Base-by-base conservation (phyloP, 2,888 invertebrate species). In the Sturmia bella region DNA sequence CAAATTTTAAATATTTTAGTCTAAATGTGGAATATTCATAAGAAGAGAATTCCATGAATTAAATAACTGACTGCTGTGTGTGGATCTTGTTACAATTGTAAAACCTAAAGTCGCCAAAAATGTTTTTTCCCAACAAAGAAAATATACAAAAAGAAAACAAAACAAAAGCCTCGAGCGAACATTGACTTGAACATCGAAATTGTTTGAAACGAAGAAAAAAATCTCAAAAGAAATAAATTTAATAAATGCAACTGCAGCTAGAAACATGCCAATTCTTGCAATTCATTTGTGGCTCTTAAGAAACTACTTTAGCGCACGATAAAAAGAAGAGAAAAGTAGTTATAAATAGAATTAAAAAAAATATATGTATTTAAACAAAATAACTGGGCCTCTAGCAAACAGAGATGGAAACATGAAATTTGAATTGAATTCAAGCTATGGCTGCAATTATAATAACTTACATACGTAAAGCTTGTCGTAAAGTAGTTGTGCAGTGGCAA, bases 241-340 rank as follows among this genome's bases (percentile, higher is more conserved):
- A 72, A 69, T 72, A 82, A 78, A 50, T 77, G 73, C 72, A 73
- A 64, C 54, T 82, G 82, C 82, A 82, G 74, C 74, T 74, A 52
- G 19, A 70, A 64, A 45, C 78, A 73, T 72, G 78, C 66, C 13
- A 66, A 59, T 52, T 59, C 45, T 45, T 61, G 3, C 32, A 27
- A 15, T 37, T 64, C 17, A n/a, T 32, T 24, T 4, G 43, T n/a
- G 32, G 43, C 12, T 21, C 52, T 64, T 45, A 68, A 41, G 24
- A 43, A 61, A 45, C 7, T 54, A 32, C 32, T 59, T 50, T 52
- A 68, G 3, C n/a, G 1, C 37, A 61, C 50, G 59, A 61, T 61
- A 61, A 61, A 63, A 66, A 75, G 52, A 69, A 69, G 68, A 63
- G 48, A 77, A 77, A 70, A 56, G 13, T 56, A 15, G 7, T 45